phyloP scores from a whole-genome alignment of 2,797 vertebrate genomes.

The Clarias laeviceps region DNA sequence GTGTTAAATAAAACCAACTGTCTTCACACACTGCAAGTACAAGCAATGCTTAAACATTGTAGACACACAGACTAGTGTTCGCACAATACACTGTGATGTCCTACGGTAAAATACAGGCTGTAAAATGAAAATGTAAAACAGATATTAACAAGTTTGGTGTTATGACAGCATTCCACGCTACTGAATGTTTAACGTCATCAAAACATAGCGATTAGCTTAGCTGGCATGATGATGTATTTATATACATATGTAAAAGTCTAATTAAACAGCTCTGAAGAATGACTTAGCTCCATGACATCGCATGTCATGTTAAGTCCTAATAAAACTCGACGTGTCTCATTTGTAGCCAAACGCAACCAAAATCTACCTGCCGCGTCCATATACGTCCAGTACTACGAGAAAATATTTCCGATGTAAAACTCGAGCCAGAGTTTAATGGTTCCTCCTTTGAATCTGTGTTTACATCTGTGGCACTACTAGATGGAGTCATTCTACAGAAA shows the following conservation, averaged over 20 bases:
- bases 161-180: not conserved
- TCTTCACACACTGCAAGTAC: not conserved
- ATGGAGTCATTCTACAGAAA: no score
- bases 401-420: slow-evolving; percentile 28
- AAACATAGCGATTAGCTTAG: slow-evolving; percentile 11
- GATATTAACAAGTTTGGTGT: not conserved
- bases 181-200: not conserved
- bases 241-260: not conserved
- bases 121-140: not conserved
- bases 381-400: slow-evolving; percentile 5
- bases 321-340: not conserved
- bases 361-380: slow-evolving; percentile 27
- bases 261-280: not conserved
- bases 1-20: not conserved
- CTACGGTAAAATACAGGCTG: not conserved
- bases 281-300: no score
- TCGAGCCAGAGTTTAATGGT: not conserved
- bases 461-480: no score
- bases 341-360: not conserved
- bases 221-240: not conserved
- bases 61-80: not conserved
- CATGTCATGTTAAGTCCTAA: not conserved
- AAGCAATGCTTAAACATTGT: not conserved
- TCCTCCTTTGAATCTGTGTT: not conserved
- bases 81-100: not conserved